Percentiles rank a stretch among this genome's conserved stretches.
Conservation (phyloP, 2,797 vertebrate species). For the Thaleichthys pacificus region DNA sequence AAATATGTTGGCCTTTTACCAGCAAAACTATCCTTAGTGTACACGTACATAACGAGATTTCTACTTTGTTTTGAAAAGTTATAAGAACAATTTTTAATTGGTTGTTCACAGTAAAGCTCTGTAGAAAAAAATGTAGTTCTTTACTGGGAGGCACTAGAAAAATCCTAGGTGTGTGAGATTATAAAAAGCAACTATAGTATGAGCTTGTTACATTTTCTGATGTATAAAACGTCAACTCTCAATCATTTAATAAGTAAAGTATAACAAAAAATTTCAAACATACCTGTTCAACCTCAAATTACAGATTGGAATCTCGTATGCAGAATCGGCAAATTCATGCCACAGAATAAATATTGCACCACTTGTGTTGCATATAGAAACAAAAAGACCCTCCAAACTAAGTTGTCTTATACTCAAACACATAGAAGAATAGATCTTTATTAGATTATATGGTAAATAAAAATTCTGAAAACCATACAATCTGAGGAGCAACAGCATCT, state of each 20-base stretch:
- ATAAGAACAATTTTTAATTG: slow-evolving; percentile 56
- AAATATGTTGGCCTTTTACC: slow-evolving; percentile 61
- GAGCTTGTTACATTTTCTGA: slow-evolving; percentile 25
- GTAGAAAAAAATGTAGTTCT: slow-evolving; percentile 54
- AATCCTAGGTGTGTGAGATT: slow-evolving; percentile 46
- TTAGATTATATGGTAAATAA: slow-evolving; percentile 63
- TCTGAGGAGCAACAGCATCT: slow-evolving; percentile 51
- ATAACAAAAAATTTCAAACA: slow-evolving; percentile 28
- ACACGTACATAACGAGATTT: slow-evolving; percentile 29
- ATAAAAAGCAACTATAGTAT: slow-evolving; percentile 54
- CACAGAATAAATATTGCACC: slow-evolving; percentile 79
- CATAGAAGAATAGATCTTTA: slow-evolving; percentile 73
- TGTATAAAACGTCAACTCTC: slow-evolving; percentile 62
- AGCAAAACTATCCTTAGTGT: slow-evolving; percentile 48
- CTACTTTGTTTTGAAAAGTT: slow-evolving; percentile 35
- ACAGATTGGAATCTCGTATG: slow-evolving; percentile 53
- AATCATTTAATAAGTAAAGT: slow-evolving; percentile 51
- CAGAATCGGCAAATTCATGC: slow-evolving; percentile 51
- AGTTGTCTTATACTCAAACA: slow-evolving; percentile 67
- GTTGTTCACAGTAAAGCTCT: slow-evolving; percentile 71
- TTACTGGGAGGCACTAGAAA: slow-evolving; percentile 67
- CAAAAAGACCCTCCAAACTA: slow-evolving; percentile 56
- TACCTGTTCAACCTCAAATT: slow-evolving; percentile 45
- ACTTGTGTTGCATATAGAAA: slow-evolving; percentile 70
- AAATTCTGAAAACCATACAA: slow-evolving; percentile 63